phyloP scores from a whole-genome alignment of 2,888 invertebrate genomes.

The Leucoma salicis region DNA sequence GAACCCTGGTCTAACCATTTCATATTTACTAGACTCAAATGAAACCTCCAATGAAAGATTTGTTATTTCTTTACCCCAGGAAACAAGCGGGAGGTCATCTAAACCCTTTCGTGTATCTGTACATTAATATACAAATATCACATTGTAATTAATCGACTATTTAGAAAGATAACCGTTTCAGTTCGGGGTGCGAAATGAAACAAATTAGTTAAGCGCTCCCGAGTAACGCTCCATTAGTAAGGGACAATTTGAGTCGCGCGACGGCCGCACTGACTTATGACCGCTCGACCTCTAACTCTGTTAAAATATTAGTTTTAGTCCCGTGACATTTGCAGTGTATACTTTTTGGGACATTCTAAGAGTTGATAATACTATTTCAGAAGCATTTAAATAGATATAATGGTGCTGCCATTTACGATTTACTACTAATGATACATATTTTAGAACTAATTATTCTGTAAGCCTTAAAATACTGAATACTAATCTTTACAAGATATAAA shows the following conservation, averaged over 20 bases:
- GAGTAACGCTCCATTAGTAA: slow-evolving; percentile 54
- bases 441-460: too few relatives aligned
- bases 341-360: slow-evolving; percentile 18
- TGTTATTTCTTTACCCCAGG: too few relatives aligned
- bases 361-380: slow-evolving; percentile 2
- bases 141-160: neutral
- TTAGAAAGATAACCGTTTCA: slow-evolving; percentile 4
- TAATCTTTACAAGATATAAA: too few relatives aligned
- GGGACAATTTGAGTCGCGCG: slow-evolving; percentile 61
- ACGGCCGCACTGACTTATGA: slow-evolving; percentile 58
- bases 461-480: too few relatives aligned
- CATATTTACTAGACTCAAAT: too few relatives aligned
- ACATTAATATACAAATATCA: too few relatives aligned
- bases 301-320: slow-evolving; percentile 66
- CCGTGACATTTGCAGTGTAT: slow-evolving; percentile 39
- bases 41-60: too few relatives aligned
- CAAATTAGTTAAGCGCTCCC: slow-evolving; percentile 26
- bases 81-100: too few relatives aligned
- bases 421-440: too few relatives aligned
- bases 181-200: slow-evolving; percentile 18
- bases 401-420: too few relatives aligned
- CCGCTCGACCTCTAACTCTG: slow-evolving; percentile 45
- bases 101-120: too few relatives aligned
- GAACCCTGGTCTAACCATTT: too few relatives aligned
- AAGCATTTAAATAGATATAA: neutral